phyloP scores from a whole-genome alignment of 2,113 vertebrate genomes.

The Mobula birostris region DNA sequence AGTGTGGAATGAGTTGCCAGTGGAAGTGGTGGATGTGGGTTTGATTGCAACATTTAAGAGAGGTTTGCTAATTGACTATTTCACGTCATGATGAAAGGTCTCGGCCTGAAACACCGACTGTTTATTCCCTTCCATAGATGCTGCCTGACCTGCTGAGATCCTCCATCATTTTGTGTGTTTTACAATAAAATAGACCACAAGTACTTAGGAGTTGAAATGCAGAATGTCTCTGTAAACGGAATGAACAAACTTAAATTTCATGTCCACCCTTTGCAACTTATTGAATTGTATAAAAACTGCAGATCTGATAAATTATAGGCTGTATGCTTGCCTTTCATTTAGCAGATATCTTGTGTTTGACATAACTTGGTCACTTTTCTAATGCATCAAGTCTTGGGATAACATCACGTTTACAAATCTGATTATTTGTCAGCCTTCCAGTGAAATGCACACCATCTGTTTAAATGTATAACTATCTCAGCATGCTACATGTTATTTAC shows the following conservation, averaged over 20 bases:
- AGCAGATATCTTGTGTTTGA: not conserved
- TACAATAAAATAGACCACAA: not conserved
- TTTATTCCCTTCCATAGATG: no score
- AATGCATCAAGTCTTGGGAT: not conserved
- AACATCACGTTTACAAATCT: not conserved
- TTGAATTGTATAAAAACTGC: not conserved
- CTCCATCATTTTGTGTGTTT: no score
- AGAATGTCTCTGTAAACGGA: not conserved
- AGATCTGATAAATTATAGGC: not conserved
- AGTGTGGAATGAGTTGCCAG: no score
- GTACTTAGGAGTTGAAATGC: not conserved
- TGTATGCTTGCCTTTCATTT: not conserved
- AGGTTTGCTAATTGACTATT: not conserved
- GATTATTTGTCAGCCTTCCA: not conserved
- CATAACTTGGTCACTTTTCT: not conserved
- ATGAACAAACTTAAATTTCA: not conserved
- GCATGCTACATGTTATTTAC: not conserved
- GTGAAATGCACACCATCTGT: not conserved
- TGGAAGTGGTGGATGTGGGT: no score
- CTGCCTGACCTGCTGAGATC: no score
- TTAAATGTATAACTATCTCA: not conserved
- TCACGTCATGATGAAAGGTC: no score
- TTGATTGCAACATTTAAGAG: not conserved
- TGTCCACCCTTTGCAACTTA: not conserved
- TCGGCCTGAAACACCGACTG: no score